These are phyloP conservation scores for Sycobia sp. DNA, from an alignment of 1,140 invertebrate species.

Conservation along the genomic window DNA sequence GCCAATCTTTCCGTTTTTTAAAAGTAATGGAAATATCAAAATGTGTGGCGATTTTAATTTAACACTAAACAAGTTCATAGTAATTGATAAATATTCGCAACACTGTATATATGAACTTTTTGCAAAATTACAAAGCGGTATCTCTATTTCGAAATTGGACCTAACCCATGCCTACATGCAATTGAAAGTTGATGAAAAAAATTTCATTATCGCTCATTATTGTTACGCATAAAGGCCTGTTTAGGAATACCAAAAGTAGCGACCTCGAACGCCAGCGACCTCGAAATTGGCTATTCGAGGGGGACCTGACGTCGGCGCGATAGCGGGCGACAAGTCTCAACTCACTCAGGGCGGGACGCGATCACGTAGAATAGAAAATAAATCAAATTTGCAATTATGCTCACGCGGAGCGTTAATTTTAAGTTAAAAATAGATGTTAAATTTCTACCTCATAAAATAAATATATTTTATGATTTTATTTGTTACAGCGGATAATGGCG, in stretches of 20 bases:
- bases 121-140: background rate
- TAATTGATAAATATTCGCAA: conserved; percentile 1
- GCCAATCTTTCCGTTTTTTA: background rate
- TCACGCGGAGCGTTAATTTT: too few relatives aligned
- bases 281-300: too few relatives aligned
- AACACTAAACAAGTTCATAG: background rate
- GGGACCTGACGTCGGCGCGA: too few relatives aligned
- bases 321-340: too few relatives aligned
- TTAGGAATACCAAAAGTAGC: conserved; percentile 32
- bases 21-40: background rate
- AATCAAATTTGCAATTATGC: too few relatives aligned
- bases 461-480: too few relatives aligned
- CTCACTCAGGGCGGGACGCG: too few relatives aligned
- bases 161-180: conserved; percentile 2
- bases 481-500: too few relatives aligned
- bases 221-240: conserved; percentile 31
- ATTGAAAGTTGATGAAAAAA: conserved; percentile 1
- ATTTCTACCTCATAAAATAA: too few relatives aligned
- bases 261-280: conserved; percentile 36
- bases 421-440: too few relatives aligned
- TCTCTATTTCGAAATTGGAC: background rate
- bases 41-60: conserved; percentile 6
- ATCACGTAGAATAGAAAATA: too few relatives aligned
- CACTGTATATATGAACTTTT: conserved; percentile 10
- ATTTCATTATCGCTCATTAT: background rate